These are phyloP conservation scores for Emydoidea blandingii DNA, from an alignment of 2,797 vertebrate genomes.

Conservation along the genomic window DNA sequence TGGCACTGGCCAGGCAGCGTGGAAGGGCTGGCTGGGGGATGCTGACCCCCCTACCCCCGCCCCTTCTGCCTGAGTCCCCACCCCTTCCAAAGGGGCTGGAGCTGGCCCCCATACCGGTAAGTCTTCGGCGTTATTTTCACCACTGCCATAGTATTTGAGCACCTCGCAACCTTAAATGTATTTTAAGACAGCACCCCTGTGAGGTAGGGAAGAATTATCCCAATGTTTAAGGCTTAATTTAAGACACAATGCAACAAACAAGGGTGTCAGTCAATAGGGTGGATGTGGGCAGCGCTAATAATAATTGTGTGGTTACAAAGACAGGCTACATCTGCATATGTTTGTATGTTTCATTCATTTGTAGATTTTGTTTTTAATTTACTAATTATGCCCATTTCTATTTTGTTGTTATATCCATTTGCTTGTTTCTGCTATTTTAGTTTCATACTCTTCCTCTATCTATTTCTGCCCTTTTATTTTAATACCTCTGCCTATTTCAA, in stretches of 20 bases:
- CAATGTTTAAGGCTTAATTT: background rate
- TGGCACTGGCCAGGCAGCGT: no score
- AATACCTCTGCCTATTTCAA: background rate
- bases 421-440: background rate
- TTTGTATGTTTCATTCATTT: background rate
- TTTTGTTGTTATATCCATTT: background rate
- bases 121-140: no score
- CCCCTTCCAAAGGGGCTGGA: no score
- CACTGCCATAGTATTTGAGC: background rate
- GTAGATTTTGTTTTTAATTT: background rate
- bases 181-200: no score
- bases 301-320: background rate
- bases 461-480: background rate
- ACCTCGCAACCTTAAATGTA: background rate
- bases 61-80: no score
- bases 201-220: background rate
- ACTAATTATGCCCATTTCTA: background rate
- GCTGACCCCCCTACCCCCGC: no score
- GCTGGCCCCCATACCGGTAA: no score
- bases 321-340: background rate
- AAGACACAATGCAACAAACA: fast-evolving
- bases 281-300: background rate
- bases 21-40: no score
- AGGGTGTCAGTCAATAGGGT: background rate
- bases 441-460: background rate